phyloP scores from a whole-genome alignment of 2,888 invertebrate genomes.

The Apomyelois bistriatella region DNA sequence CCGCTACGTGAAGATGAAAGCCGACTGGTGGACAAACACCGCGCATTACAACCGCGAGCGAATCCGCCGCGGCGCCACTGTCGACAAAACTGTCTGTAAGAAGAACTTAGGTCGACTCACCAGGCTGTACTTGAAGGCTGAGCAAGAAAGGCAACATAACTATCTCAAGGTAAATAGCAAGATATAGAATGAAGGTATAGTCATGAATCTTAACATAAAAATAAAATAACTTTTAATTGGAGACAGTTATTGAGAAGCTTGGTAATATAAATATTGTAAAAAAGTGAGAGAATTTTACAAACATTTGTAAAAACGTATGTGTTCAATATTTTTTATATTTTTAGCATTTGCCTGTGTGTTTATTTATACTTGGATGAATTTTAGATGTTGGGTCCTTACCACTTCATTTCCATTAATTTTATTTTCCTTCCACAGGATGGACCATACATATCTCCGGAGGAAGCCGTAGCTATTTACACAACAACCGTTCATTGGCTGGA shows the following conservation, averaged over 20 bases:
- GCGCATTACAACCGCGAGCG: constrained; percentile 99
- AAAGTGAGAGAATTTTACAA: too few species aligned
- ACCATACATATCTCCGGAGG: constrained; percentile 99
- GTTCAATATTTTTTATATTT: too few species aligned
- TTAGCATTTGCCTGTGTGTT: too few species aligned
- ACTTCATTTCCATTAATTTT: background rate
- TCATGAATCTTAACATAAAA: too few species aligned
- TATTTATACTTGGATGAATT: too few species aligned
- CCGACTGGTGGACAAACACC: constrained; percentile 99
- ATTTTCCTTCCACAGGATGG: constrained; percentile 84
- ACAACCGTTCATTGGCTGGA: constrained; percentile 99
- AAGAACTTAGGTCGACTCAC: constrained; percentile 99
- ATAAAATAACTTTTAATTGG: too few species aligned
- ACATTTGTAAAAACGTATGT: too few species aligned
- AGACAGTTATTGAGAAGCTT: too few species aligned
- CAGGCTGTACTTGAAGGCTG: constrained; percentile 96
- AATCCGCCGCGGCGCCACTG: constrained; percentile 99
- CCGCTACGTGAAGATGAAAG: constrained; percentile 99
- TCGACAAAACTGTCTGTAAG: constrained; percentile 99
- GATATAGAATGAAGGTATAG: too few species aligned
- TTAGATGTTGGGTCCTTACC: too few species aligned
- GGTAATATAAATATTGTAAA: too few species aligned
- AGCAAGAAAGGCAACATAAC: constrained; percentile 99
- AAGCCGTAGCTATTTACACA: constrained; percentile 99
- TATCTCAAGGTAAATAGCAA: constrained; percentile 88